Percentiles rank a stretch among this genome's conserved stretches.
Conservation (phyloP, 1,140 invertebrate species). For the Drosophila nannoptera region DNA sequence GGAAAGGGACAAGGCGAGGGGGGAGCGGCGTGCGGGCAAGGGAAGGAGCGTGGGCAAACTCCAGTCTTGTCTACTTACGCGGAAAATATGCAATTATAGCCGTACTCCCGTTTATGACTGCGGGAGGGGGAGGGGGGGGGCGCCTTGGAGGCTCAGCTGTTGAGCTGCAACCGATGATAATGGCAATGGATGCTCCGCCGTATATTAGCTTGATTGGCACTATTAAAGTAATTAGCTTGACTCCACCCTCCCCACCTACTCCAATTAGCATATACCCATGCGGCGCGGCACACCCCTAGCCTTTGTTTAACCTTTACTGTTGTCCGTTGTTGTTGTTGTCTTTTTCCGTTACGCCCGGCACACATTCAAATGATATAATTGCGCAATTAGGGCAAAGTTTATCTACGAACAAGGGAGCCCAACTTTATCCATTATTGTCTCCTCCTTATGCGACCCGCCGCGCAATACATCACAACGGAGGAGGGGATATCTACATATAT, state of each 20-base stretch:
- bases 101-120: slow-evolving; percentile 31
- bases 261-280: slow-evolving; percentile 21
- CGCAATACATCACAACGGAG: too few relatives aligned
- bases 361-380: slow-evolving; percentile 58
- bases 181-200: slow-evolving; percentile 11
- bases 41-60: not conserved
- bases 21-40: not conserved
- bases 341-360: slow-evolving; percentile 13
- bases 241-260: not conserved
- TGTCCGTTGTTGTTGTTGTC: not conserved
- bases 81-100: slow-evolving; percentile 65
- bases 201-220: slow-evolving; percentile 63
- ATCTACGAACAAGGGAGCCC: slow-evolving; percentile 17
- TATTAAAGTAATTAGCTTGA: slow-evolving; percentile 70
- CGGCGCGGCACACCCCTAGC: slow-evolving; percentile 13
- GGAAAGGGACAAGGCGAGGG: not conserved
- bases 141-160: slow-evolving; percentile 31
- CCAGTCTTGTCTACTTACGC: slow-evolving; percentile 23
- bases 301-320: not conserved
- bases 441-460: not conserved
- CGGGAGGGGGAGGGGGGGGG: not conserved
- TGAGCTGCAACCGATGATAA: slow-evolving; percentile 43
- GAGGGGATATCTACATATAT: not conserved
- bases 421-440: slow-evolving; percentile 33
- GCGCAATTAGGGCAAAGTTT: slow-evolving; percentile 55